Evolutionary conservation across 2,797 vertebrate species (phyloP), one percentile per base, ranked within the genome.

Genomic region (Chelmon rostratus): DNA sequence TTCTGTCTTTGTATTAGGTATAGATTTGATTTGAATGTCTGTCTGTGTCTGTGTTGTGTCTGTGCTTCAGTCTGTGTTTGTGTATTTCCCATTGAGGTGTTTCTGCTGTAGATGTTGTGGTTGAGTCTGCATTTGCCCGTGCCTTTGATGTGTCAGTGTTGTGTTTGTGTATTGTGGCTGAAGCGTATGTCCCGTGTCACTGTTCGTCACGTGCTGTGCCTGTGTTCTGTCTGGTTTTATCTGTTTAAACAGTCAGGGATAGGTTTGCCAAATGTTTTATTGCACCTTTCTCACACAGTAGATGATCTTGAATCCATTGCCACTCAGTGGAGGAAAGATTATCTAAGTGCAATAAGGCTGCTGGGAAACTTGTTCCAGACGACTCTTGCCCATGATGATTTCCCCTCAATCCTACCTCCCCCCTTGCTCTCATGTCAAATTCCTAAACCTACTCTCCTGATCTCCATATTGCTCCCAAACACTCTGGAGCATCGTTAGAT

Each of bases 331-430:
- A 91, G 76, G 76, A 90, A 71, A 87, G 92, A 92, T 93, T 87
- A 94, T 94, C 92, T 92, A 72, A 83, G 84, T 89, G 91, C 93
- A 93, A 94, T 93, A 67, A 84, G 15, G 80, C 91, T 89, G 71
- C 82, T 90, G 91, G 89, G 66, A 93, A 89, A 87, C 87, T 74
- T 92, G 85, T 91, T 83, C 83, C 85, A 83, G 91, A 90, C 76
- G 65, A 86, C 79, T 88, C 69, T 88, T 83, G 79, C 68, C 71
- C 75, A 79, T 87, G 86, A 93, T 84, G 88, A 86, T 88, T 88
- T 91, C 84, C 87, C 91, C 85, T 93, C 90, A 78, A 91, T 90
- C 87, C 84, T 62, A 68, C 68, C 83, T 72, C 76, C 78, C 82
- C 81, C 82, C 42, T 46, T 81, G 78, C 89, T 73, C 79, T 85